phyloP scores from a whole-genome alignment of 1,140 invertebrate species.

The Fopius arisanus region DNA sequence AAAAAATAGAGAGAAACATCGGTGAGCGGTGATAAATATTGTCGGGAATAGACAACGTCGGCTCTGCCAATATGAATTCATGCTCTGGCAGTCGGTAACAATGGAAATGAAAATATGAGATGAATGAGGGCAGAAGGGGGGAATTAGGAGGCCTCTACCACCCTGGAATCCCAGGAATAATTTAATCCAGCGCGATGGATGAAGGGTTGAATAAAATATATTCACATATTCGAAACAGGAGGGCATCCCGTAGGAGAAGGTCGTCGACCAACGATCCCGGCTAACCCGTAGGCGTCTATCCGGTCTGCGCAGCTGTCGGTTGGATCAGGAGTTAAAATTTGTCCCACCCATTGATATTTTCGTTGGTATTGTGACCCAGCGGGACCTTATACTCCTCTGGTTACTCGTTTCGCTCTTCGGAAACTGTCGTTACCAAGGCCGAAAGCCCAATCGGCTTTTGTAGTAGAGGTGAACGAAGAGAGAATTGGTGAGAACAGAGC shows the following conservation, averaged over 20 bases:
- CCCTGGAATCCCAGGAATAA: slow-evolving; percentile 14
- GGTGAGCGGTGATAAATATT: not conserved
- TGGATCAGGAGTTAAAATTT: not conserved
- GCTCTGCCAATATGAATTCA: not conserved
- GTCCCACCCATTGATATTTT: not conserved
- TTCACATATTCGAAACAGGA: slow-evolving; percentile 65
- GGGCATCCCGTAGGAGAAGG: slow-evolving; percentile 49
- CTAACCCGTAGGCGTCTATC: not conserved
- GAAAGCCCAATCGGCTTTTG: not conserved
- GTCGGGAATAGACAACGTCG: not conserved
- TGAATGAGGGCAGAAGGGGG: not conserved
- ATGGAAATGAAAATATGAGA: slow-evolving; percentile 6
- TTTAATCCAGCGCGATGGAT: slow-evolving; percentile 33
- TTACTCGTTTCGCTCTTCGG: slow-evolving; percentile 52
- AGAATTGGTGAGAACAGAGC: not conserved
- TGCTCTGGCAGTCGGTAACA: slow-evolving; percentile 5
- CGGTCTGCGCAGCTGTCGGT: not conserved
- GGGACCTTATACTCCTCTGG: slow-evolving; percentile 49
- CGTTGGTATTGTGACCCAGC: not conserved
- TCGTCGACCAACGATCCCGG: slow-evolving; percentile 23
- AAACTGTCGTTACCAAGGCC: slow-evolving; percentile 54
- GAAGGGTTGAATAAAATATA: slow-evolving; percentile 68
- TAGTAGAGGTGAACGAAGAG: not conserved
- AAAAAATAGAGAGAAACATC: not conserved
- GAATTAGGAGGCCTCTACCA: not conserved